phyloP scores from a whole-genome alignment of 2,113 vertebrate genomes.

The Pollachius pollachius region DNA sequence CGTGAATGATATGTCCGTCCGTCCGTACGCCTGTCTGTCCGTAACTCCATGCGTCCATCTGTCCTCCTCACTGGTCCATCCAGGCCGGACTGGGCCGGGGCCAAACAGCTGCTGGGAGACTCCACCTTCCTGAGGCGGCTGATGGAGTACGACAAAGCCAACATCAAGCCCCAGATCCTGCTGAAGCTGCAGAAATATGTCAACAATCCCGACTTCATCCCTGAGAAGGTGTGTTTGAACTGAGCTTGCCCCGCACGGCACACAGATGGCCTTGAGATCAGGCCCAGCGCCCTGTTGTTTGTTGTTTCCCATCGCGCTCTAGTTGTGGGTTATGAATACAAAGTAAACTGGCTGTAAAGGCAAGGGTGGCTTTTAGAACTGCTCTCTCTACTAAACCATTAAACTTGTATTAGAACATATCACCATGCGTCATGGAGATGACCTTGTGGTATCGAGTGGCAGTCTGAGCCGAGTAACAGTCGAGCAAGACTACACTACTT shows the following conservation, averaged over 20 bases:
- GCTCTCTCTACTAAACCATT: too few relatives aligned
- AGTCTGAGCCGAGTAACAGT: too few relatives aligned
- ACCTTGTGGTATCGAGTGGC: background rate
- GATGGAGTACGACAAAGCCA: slow-evolving; percentile 82
- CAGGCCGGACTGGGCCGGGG: slow-evolving; percentile 80
- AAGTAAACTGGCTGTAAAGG: background rate
- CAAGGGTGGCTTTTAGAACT: background rate
- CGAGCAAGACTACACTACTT: too few relatives aligned
- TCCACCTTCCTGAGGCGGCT: slow-evolving; percentile 79
- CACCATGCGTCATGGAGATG: too few relatives aligned
- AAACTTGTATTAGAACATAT: too few relatives aligned
- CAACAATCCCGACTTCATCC: slow-evolving; percentile 81
- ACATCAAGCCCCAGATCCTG: slow-evolving; percentile 78
- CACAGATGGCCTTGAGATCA: background rate
- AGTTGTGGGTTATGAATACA: background rate
- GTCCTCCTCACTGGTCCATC: slow-evolving; percentile 20
- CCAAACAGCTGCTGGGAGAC: slow-evolving; percentile 82
- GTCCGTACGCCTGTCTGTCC: background rate
- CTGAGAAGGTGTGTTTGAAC: slow-evolving; percentile 72
- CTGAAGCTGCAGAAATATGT: slow-evolving; percentile 80
- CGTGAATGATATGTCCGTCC: background rate
- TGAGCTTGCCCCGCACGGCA: background rate
- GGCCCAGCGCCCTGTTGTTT: background rate
- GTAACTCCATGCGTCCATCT: slow-evolving; percentile 9
- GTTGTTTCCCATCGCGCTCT: background rate